phyloP scores from a whole-genome alignment of 2,797 vertebrate genomes.

The Antrozous pallidus region DNA sequence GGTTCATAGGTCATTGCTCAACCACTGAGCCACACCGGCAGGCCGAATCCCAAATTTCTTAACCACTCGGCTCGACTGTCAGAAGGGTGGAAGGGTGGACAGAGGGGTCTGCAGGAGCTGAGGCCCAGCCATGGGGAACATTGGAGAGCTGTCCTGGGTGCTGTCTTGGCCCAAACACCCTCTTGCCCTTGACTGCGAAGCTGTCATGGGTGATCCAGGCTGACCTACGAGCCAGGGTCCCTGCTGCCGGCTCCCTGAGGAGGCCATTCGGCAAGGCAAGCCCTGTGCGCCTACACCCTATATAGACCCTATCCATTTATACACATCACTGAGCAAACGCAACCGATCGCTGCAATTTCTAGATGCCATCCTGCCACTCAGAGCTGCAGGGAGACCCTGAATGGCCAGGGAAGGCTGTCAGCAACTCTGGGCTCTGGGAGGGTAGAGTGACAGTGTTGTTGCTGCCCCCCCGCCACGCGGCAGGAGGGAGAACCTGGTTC shows the following conservation, averaged over 20 bases:
- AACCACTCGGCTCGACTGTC: background rate
- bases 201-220: background rate
- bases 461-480: background rate
- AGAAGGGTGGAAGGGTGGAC: background rate
- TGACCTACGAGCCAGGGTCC: background rate
- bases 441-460: too few species aligned
- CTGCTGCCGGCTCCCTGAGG: background rate
- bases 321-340: slow-evolving; percentile 23
- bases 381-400: background rate
- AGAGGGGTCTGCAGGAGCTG: background rate
- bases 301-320: background rate
- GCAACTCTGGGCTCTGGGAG: background rate
- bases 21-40: background rate
- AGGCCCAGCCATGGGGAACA: background rate
- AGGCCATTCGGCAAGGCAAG: background rate
- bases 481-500: background rate
- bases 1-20: too few species aligned
- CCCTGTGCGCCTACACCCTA: background rate
- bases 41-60: background rate
- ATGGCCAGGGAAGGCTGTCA: background rate
- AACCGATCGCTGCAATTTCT: slow-evolving; percentile 4
- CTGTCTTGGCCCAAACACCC: background rate
- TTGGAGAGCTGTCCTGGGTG: background rate
- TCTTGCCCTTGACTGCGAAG: background rate
- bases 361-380: background rate